Percentiles rank a stretch among this genome's conserved stretches.
phyloP scores from a whole-genome alignment of 1,140 invertebrate species.

The Tyrophagus putrescentiae region DNA sequence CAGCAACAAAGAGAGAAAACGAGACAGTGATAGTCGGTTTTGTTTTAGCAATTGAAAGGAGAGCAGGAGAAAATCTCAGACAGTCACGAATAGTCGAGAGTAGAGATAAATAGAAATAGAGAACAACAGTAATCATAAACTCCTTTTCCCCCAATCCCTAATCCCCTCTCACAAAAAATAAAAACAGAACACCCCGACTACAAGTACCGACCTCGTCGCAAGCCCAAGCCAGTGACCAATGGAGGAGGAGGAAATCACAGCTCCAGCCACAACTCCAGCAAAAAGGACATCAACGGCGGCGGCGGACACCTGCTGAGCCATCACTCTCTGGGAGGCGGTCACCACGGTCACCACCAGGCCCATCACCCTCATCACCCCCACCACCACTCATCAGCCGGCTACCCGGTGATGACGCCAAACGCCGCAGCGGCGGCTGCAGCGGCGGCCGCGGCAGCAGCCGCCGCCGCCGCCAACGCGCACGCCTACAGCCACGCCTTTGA shows the following conservation, averaged over 20 bases:
- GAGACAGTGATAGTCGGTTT: no score
- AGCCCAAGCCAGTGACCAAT: conserved; percentile 69
- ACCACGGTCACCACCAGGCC: neutral
- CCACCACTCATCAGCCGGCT: neutral
- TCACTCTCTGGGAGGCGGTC: neutral
- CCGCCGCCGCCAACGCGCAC: neutral
- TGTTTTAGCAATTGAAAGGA: no score
- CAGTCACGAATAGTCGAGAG: no score
- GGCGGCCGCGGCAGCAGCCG: no score
- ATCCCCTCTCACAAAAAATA: no score
- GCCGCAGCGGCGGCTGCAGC: neutral
- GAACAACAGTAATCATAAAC: no score
- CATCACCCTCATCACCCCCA: neutral
- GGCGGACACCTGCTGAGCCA: neutral
- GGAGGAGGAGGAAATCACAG: no score
- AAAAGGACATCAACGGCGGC: conserved; percentile 55
- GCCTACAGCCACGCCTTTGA: neutral
- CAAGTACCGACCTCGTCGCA: conserved; percentile 69
- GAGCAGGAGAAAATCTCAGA: no score
- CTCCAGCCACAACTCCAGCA: no score
- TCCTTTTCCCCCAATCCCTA: no score
- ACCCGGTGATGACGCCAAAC: neutral
- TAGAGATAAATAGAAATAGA: no score
- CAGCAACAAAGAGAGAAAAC: no score
- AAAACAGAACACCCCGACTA: conserved; percentile 70